Conservation (phyloP, 2,797 vertebrate species). For the Mormyrus hasselquistii region DNA sequence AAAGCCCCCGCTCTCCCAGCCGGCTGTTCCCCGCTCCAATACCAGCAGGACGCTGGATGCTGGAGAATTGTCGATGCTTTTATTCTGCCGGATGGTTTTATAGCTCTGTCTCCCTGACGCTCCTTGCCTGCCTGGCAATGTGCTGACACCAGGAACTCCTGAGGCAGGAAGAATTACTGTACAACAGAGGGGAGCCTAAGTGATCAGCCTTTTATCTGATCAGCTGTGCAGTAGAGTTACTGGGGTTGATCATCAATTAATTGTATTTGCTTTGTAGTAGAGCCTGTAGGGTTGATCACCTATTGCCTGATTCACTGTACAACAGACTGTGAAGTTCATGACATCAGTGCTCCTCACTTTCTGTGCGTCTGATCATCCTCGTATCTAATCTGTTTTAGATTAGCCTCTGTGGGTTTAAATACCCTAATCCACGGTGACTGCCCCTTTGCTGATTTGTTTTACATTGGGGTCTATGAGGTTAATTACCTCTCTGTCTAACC, state of each 20-base stretch:
- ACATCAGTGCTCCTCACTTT: neutral
- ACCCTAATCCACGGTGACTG: neutral
- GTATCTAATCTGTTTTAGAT: neutral
- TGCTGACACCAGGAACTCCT: constrained; percentile 52
- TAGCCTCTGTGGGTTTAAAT: neutral
- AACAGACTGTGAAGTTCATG: neutral
- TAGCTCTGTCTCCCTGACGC: constrained; percentile 19
- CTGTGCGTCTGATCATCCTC: neutral
- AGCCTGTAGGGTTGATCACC: neutral
- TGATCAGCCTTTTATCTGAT: constrained; percentile 56
- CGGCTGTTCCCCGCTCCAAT: constrained; percentile 3
- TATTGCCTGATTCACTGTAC: neutral
- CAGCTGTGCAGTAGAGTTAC: constrained; percentile 28
- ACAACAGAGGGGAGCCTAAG: constrained; percentile 40
- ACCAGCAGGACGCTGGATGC: constrained; percentile 17
- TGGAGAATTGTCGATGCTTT: constrained; percentile 30
- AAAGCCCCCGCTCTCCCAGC: neutral
- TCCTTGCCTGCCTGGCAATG: constrained; percentile 41
- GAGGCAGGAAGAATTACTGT: constrained; percentile 33
- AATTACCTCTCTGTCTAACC: neutral
- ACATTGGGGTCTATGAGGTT: neutral
- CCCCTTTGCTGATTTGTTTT: neutral
- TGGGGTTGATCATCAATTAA: constrained; percentile 29
- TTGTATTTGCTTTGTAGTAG: neutral
- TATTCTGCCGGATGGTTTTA: constrained; percentile 35